Evolutionary conservation across 2,797 vertebrate genomes (phyloP).

Genomic region (Corythornis leucogaster): DNA sequence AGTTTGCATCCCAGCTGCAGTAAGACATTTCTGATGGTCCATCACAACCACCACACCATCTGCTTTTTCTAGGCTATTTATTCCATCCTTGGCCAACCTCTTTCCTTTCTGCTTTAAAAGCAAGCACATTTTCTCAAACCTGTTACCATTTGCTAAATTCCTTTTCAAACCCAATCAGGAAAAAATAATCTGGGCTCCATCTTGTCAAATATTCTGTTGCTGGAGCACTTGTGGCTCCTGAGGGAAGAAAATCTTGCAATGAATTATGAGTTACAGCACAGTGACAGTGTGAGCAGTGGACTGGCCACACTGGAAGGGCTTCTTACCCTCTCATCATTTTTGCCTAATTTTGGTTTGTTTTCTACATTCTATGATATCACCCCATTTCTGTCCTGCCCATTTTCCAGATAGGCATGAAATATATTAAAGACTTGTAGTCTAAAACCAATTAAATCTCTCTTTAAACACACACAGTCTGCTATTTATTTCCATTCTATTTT

Average conservation of each 20-base stretch:
- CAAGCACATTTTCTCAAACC: neutral
- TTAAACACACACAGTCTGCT: neutral
- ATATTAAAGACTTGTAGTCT: neutral
- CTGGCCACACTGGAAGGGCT: neutral
- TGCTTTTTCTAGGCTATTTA: conserved; percentile 55
- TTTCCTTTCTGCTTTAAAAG: conserved; percentile 23
- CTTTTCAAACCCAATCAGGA: neutral
- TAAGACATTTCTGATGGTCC: conserved; percentile 44
- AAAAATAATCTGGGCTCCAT: neutral
- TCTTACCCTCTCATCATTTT: neutral
- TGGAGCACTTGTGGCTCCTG: neutral
- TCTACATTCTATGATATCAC: neutral
- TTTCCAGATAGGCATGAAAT: neutral
- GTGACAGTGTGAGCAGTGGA: neutral
- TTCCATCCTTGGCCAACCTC: conserved; percentile 28
- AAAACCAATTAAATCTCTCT: neutral
- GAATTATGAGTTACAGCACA: neutral
- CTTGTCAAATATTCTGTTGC: neutral
- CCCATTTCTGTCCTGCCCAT: neutral
- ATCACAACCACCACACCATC: conserved; percentile 43
- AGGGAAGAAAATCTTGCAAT: neutral
- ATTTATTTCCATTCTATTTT: neutral
- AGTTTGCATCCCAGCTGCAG: conserved; percentile 17
- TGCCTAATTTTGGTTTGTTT: neutral
- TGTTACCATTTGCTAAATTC: neutral